These are phyloP conservation scores for Engystomops pustulosus DNA, from an alignment of 2,113 vertebrate genomes.

Conservation along the genomic window DNA sequence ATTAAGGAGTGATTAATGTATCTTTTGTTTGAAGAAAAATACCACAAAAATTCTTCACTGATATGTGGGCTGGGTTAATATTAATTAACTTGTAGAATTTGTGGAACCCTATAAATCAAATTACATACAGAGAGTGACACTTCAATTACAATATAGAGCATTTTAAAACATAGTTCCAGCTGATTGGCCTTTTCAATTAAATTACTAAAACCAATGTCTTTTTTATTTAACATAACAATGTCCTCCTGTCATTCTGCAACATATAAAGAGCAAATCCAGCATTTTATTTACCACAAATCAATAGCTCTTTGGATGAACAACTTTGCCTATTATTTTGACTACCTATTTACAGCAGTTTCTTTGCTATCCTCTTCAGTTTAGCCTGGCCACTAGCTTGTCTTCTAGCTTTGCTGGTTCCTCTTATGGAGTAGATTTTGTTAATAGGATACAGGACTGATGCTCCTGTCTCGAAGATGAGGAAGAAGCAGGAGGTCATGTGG, in stretches of 20 bases:
- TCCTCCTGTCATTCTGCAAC: neutral
- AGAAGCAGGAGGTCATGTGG: too few species aligned
- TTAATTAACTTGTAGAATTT: neutral
- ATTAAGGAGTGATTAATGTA: neutral
- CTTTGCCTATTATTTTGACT: too few species aligned
- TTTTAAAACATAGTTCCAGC: neutral
- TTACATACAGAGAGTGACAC: neutral
- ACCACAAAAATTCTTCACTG: neutral
- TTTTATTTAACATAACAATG: neutral
- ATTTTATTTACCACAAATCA: too few species aligned
- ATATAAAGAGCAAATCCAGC: neutral
- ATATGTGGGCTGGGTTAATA: neutral
- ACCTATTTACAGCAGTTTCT: too few species aligned
- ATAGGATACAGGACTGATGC: too few species aligned
- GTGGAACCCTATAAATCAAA: slow-evolving; percentile 2
- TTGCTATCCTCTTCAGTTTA: too few species aligned
- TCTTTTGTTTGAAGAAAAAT: neutral
- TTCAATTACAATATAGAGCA: slow-evolving; percentile 5
- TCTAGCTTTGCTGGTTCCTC: too few species aligned
- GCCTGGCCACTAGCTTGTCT: neutral
- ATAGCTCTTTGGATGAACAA: too few species aligned
- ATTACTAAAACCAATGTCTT: too few species aligned
- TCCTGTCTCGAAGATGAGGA: too few species aligned
- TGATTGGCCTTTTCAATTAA: neutral
- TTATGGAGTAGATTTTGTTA: too few species aligned